These are phyloP conservation scores for Ranitomeya imitator DNA, from an alignment of 2,113 vertebrate species.

Conservation along the genomic window DNA sequence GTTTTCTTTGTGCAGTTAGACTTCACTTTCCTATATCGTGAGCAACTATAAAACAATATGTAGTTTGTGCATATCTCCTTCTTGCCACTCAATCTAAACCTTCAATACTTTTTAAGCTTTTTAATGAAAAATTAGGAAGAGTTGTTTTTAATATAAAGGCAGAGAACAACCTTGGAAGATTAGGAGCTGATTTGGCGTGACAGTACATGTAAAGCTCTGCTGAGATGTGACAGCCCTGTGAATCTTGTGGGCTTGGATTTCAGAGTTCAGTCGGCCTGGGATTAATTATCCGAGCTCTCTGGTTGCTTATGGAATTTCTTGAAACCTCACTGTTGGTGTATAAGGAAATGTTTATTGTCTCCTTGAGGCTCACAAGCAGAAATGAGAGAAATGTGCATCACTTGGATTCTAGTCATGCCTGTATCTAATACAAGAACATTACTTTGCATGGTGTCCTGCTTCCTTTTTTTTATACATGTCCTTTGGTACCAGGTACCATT, in stretches of 20 bases:
- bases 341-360: slow-evolving; percentile 35
- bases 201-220: slow-evolving; percentile 18
- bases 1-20: no score
- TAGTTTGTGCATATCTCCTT: background rate
- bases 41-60: no score
- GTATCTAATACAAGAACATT: background rate
- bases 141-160: slow-evolving; percentile 24
- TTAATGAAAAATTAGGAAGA: background rate
- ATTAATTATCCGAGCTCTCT: slow-evolving; percentile 16
- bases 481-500: no score
- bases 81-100: background rate
- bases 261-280: slow-evolving; percentile 27
- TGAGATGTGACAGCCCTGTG: slow-evolving; percentile 44
- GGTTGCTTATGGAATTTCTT: slow-evolving; percentile 41
- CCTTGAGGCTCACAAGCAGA: slow-evolving; percentile 9
- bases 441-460: background rate
- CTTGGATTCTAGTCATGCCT: background rate
- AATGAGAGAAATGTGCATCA: slow-evolving; percentile 8
- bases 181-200: slow-evolving; percentile 44
- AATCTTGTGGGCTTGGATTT: slow-evolving; percentile 26
- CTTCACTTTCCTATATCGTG: no score
- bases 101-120: background rate
- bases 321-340: background rate
- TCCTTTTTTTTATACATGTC: no score
- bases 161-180: slow-evolving; percentile 35